phyloP scores from a whole-genome alignment of 2,797 vertebrate genomes.

The Trachurus trachurus region DNA sequence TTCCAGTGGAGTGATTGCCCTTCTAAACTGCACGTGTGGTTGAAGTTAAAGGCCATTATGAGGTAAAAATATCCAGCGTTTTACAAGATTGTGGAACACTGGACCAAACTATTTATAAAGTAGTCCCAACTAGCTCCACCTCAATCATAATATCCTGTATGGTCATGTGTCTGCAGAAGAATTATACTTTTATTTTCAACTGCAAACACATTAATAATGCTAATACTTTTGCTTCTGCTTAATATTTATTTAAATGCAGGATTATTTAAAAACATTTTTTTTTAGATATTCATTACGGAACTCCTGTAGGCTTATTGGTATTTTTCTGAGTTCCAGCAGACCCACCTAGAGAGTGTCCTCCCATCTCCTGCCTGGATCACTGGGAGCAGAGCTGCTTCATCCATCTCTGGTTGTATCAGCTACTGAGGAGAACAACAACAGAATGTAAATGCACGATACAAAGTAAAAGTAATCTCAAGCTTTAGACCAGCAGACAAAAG shows the following conservation, averaged over 20 bases:
- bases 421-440: slow-evolving; percentile 53
- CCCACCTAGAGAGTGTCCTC: slow-evolving; percentile 83
- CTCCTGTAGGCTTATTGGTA: neutral
- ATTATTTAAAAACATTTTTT: too few species aligned
- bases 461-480: neutral
- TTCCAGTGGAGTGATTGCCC: neutral
- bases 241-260: neutral
- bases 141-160: neutral
- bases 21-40: neutral
- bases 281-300: neutral
- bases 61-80: neutral
- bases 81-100: neutral
- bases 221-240: neutral
- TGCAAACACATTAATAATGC: neutral
- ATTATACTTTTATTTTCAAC: neutral
- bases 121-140: neutral
- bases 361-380: slow-evolving; percentile 77
- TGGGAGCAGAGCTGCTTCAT: slow-evolving; percentile 55
- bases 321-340: neutral
- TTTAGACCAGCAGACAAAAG: neutral
- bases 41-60: neutral
- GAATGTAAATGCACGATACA: neutral
- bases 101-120: neutral
- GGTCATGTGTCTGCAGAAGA: neutral
- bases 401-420: slow-evolving; percentile 75